Conservation (phyloP, 2,113 vertebrate genomes). For the Pangasianodon gigas region DNA sequence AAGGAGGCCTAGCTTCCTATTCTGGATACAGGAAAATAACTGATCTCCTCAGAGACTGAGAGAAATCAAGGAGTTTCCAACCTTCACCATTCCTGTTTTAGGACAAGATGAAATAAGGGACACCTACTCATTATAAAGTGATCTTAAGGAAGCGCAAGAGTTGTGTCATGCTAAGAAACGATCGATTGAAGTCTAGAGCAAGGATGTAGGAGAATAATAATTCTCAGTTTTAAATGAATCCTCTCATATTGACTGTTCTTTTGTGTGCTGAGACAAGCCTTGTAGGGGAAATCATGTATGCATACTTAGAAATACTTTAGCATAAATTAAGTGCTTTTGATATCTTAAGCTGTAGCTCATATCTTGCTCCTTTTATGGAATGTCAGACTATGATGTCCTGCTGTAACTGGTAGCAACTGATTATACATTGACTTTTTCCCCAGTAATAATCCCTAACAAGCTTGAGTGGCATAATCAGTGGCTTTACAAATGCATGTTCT, state of each 20-base stretch:
- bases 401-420: neutral
- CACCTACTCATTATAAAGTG: neutral
- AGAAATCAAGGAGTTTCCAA: neutral
- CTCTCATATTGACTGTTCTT: neutral
- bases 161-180: neutral
- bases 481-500: neutral
- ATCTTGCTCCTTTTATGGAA: neutral
- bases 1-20: neutral
- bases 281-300: neutral
- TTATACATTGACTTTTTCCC: neutral
- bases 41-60: neutral
- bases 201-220: conserved; percentile 18
- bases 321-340: neutral
- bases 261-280: neutral
- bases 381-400: neutral
- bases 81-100: neutral
- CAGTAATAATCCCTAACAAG: neutral
- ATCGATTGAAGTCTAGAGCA: neutral
- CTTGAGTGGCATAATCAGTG: neutral
- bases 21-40: conserved; percentile 15
- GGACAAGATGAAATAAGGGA: neutral
- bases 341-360: neutral
- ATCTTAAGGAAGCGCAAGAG: neutral
- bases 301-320: neutral
- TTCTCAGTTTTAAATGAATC: neutral